Evolutionary conservation across 1,140 invertebrate species (phyloP).

Genomic region (Oscheius sp.): DNA sequence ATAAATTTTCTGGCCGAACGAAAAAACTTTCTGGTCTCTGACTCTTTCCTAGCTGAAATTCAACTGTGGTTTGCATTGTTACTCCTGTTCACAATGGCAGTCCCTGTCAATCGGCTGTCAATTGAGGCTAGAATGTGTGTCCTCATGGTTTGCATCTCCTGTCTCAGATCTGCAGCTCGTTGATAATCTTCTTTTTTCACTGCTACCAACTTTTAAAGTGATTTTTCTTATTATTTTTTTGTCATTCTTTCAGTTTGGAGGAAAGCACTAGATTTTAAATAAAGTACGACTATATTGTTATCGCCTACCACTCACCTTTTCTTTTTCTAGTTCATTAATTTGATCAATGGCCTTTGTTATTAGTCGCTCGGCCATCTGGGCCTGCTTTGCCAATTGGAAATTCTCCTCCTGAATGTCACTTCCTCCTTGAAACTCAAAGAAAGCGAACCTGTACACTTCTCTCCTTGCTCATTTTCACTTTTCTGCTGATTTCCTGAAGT

Average conservation of each 20-base stretch:
- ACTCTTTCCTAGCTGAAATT: too few species aligned
- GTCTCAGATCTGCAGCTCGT: slow-evolving; percentile 28
- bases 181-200: slow-evolving; percentile 35
- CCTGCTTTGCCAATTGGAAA: slow-evolving; percentile 34
- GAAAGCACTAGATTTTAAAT: too few species aligned
- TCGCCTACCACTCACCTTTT: slow-evolving; percentile 14
- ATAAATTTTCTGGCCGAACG: neutral
- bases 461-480: slow-evolving; percentile 36
- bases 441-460: slow-evolving; percentile 25
- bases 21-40: neutral
- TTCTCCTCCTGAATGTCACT: slow-evolving; percentile 28
- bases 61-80: too few species aligned
- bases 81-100: slow-evolving; percentile 22
- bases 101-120: slow-evolving; percentile 23
- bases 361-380: slow-evolving; percentile 26
- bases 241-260: too few species aligned
- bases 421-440: neutral
- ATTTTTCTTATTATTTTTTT: too few species aligned
- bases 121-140: slow-evolving; percentile 24
- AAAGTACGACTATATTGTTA: too few species aligned
- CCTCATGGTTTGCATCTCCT: slow-evolving; percentile 37
- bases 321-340: slow-evolving; percentile 31
- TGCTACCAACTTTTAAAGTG: too few species aligned
- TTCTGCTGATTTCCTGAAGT: slow-evolving; percentile 24
- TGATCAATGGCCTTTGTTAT: slow-evolving; percentile 22